phyloP scores from a whole-genome alignment of 1,140 invertebrate species.

The Gryon sp. region DNA sequence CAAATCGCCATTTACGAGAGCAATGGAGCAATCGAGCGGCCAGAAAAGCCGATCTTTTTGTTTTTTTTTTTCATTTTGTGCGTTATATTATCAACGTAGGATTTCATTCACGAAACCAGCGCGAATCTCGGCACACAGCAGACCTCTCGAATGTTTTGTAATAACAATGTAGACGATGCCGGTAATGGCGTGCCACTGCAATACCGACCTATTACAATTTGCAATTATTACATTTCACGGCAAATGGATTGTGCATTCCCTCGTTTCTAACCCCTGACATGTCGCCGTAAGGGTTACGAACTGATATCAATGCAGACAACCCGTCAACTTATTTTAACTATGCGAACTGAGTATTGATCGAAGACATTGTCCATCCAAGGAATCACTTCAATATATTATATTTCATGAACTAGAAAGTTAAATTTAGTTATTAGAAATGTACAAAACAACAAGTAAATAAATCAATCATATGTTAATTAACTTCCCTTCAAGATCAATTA shows the following conservation, averaged over 20 bases:
- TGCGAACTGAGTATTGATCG: slow-evolving; percentile 19
- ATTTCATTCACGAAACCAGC: no score
- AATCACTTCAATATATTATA: no score
- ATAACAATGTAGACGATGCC: slow-evolving; percentile 63
- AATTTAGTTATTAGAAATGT: no score
- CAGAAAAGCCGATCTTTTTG: slow-evolving; percentile 45
- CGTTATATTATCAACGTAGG: no score
- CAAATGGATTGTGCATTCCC: slow-evolving; percentile 72
- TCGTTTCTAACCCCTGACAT: slow-evolving; percentile 26
- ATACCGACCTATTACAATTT: slow-evolving; percentile 74
- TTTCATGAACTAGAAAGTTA: no score
- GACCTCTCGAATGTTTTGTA: no score
- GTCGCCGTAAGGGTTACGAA: slow-evolving; percentile 12
- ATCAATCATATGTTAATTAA: no score
- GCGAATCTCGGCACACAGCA: background rate
- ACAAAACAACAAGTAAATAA: no score
- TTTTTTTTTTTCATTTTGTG: slow-evolving; percentile 44
- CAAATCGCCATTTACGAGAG: slow-evolving; percentile 53
- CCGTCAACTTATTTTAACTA: slow-evolving; percentile 51
- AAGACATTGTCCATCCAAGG: slow-evolving; percentile 2
- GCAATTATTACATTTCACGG: slow-evolving; percentile 76
- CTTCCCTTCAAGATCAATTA: no score
- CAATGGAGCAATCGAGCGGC: slow-evolving; percentile 41
- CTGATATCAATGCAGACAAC: slow-evolving; percentile 48
- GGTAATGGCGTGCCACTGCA: slow-evolving; percentile 71